Percentiles rank a stretch among this genome's conserved stretches.
Evolutionary conservation across 1,140 invertebrate genomes (phyloP).

Genomic region (Drosophila virilis): DNA sequence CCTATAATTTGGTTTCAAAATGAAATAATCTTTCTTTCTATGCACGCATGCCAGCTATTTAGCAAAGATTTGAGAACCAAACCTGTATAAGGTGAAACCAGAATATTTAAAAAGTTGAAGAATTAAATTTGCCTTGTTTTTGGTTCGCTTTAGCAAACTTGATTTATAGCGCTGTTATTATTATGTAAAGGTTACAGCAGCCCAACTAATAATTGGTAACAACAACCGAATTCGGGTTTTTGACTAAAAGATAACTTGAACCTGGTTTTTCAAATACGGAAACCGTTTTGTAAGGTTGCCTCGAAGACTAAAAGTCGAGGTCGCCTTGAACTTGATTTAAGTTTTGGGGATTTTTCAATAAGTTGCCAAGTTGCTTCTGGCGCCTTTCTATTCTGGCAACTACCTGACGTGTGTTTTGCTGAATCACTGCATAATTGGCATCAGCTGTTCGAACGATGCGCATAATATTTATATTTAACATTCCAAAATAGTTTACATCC

Average conservation of each 20-base stretch:
- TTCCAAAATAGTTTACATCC: neutral
- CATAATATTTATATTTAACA: neutral
- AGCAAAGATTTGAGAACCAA: neutral
- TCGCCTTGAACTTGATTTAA: slow-evolving; percentile 8
- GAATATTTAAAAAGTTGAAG: neutral
- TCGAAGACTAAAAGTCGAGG: neutral
- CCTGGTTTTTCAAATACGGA: neutral
- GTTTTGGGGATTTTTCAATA: slow-evolving; percentile 8
- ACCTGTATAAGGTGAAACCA: slow-evolving; percentile 13
- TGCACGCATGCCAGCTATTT: neutral
- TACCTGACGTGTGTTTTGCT: neutral
- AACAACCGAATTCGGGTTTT: neutral
- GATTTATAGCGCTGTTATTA: neutral
- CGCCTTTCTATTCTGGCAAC: neutral
- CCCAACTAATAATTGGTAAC: neutral
- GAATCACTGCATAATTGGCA: slow-evolving; percentile 4
- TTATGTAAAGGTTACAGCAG: slow-evolving; percentile 12
- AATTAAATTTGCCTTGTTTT: neutral
- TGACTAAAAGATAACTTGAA: neutral
- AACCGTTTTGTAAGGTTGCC: neutral
- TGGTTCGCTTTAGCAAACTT: neutral
- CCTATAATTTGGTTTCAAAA: neutral
- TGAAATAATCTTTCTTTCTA: slow-evolving; percentile 10
- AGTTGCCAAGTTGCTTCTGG: neutral
- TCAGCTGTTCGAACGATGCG: neutral